A percentile compares a stretch with the other conserved stretches of the same genome.
Evolutionary conservation across 2,113 vertebrate species (phyloP).

Genomic region (Isichthys henryi): DNA sequence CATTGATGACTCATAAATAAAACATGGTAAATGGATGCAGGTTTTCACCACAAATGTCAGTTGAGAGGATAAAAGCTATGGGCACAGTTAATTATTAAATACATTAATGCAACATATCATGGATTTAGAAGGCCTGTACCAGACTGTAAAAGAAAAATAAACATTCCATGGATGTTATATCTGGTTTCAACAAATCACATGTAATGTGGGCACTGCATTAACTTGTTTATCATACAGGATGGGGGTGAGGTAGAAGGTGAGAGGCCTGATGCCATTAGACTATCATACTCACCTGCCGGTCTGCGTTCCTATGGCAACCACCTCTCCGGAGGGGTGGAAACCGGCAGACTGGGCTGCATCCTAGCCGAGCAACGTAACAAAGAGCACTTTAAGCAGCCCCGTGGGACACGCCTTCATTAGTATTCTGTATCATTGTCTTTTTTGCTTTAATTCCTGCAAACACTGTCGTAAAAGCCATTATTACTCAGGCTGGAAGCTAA

Average conservation of each 20-base stretch:
- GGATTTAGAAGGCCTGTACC: background rate
- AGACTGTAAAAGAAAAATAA: background rate
- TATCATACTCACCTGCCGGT: slow-evolving; percentile 76
- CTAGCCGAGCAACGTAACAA: slow-evolving; percentile 53
- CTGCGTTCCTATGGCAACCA: slow-evolving; percentile 88
- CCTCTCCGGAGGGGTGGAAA: slow-evolving; percentile 87
- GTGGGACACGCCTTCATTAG: background rate
- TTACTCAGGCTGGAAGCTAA: background rate
- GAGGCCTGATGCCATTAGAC: background rate
- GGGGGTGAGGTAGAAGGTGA: background rate
- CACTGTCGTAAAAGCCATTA: background rate
- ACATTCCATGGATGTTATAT: background rate
- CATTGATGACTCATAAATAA: background rate
- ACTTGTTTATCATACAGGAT: background rate
- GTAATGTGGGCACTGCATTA: background rate
- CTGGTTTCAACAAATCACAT: background rate
- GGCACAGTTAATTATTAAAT: background rate
- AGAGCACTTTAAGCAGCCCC: background rate
- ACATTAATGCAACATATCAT: background rate
- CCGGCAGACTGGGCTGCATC: slow-evolving; percentile 89
- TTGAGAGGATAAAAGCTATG: background rate
- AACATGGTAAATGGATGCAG: background rate
- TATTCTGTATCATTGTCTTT: background rate
- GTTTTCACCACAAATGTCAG: background rate
- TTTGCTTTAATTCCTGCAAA: background rate